These are phyloP conservation scores for Brachycybe producta DNA, from an alignment of 2,888 invertebrate species.

Conservation along the genomic window DNA sequence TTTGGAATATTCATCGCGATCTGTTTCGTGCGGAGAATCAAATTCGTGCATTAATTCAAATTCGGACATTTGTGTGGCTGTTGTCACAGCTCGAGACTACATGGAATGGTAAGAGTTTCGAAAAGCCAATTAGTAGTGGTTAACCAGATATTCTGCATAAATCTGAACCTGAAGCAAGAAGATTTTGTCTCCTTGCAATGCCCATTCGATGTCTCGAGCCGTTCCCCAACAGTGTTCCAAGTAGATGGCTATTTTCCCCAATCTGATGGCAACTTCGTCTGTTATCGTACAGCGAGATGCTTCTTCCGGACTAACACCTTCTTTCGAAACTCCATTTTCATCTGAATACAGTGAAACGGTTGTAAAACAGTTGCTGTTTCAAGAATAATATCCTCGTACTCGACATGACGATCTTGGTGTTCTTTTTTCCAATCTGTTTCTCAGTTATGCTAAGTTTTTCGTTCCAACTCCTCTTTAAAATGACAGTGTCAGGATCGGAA, in stretches of 20 bases:
- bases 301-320: slow-evolving; percentile 23
- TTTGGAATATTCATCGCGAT: slow-evolving; percentile 50
- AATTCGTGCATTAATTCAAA: slow-evolving; percentile 66
- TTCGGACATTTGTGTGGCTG: slow-evolving; percentile 56
- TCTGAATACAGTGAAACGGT: background rate
- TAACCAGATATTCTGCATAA: too few relatives aligned
- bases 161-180: slow-evolving; percentile 29
- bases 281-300: slow-evolving; percentile 42
- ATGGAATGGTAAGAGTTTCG: slow-evolving; percentile 18
- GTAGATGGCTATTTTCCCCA: slow-evolving; percentile 45
- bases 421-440: slow-evolving; percentile 21
- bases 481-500: slow-evolving; percentile 61
- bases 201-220: slow-evolving; percentile 71
- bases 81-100: slow-evolving; percentile 61
- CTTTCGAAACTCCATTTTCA: background rate
- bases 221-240: slow-evolving; percentile 55
- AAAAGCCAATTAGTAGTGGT: too few relatives aligned
- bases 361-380: too few relatives aligned
- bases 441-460: slow-evolving; percentile 39
- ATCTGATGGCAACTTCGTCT: slow-evolving; percentile 40
- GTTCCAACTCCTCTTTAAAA: slow-evolving; percentile 41
- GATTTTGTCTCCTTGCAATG: slow-evolving; percentile 39
- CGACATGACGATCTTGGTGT: background rate
- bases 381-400: too few relatives aligned
- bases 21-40: slow-evolving; percentile 51